A percentile compares a stretch with the other conserved stretches of the same genome.
These are phyloP conservation scores for Pocillopora damicornis DNA, from an alignment of 64 coral and sea anemone species.

Conservation along the genomic window DNA sequence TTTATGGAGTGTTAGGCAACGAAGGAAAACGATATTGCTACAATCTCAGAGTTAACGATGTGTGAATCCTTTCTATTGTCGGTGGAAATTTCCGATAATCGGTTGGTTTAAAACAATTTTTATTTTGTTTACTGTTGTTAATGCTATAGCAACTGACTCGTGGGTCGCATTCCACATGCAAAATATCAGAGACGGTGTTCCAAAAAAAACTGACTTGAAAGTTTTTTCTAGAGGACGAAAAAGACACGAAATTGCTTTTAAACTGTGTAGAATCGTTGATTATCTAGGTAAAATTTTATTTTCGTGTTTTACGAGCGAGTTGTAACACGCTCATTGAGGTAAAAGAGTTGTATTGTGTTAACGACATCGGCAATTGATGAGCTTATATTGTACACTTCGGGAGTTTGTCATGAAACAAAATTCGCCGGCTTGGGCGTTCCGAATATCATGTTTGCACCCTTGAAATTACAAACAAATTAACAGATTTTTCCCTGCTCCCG, in stretches of 20 bases:
- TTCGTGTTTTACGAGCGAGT: not conserved
- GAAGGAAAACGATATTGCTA: not conserved
- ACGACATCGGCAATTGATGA: not conserved
- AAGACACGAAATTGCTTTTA: no score
- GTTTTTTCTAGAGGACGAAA: not conserved
- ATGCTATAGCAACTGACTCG: not conserved
- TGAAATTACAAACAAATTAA: conserved; percentile 47
- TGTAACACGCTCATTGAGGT: not conserved
- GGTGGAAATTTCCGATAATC: not conserved
- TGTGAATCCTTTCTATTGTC: not conserved
- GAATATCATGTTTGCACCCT: conserved; percentile 43
- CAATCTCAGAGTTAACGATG: not conserved
- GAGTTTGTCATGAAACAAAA: conserved; percentile 37
- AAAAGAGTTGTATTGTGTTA: not conserved
- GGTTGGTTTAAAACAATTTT: not conserved
- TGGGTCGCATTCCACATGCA: not conserved
- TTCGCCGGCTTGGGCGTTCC: not conserved
- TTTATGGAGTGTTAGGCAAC: no score
- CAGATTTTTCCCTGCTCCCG: not conserved
- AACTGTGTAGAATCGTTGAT: no score
- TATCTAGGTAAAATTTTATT: not conserved
- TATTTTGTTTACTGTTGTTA: not conserved
- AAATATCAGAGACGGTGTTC: not conserved
- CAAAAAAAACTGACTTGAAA: not conserved
- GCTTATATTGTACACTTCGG: not conserved